These are phyloP conservation scores for Melieria omissa DNA, from an alignment of 2,888 invertebrate species.

Conservation along the genomic window DNA sequence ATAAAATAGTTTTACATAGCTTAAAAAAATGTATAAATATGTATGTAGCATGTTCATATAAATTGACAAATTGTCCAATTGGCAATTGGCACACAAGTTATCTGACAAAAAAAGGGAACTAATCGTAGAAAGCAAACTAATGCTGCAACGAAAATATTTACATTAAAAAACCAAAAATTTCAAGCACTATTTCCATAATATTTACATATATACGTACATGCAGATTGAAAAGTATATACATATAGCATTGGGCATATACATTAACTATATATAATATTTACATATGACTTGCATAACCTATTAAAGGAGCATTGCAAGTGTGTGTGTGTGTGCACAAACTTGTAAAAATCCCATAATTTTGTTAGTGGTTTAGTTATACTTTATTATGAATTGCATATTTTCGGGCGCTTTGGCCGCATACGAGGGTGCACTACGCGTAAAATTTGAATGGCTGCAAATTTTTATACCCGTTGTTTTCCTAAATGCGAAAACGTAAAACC, in stretches of 20 bases:
- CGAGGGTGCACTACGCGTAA: conserved; percentile 50
- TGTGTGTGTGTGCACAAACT: too few species aligned
- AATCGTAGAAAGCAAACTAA: conserved; percentile 25
- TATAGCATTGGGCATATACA: too few species aligned
- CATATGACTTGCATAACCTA: too few species aligned
- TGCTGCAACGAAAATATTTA: conserved; percentile 28
- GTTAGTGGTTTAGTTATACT: too few species aligned
- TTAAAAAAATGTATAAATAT: background rate
- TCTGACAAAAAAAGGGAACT: conserved; percentile 62
- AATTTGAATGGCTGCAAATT: conserved; percentile 68
- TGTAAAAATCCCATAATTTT: too few species aligned
- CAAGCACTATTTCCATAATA: background rate
- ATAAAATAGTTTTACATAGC: too few species aligned
- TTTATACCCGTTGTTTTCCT: conserved; percentile 50
- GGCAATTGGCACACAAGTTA: conserved; percentile 46
- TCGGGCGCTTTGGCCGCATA: conserved; percentile 20
- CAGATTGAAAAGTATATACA: too few species aligned
- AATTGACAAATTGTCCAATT: conserved; percentile 21
- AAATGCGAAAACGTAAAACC: conserved; percentile 52
- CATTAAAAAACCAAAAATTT: conserved; percentile 1
- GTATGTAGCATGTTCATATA: conserved; percentile 24
- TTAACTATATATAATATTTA: too few species aligned
- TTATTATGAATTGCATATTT: background rate
- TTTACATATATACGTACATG: background rate
- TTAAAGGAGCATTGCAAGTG: too few species aligned